Conservation (phyloP, 2,888 invertebrate genomes). For the Metallyticus violacea region DNA sequence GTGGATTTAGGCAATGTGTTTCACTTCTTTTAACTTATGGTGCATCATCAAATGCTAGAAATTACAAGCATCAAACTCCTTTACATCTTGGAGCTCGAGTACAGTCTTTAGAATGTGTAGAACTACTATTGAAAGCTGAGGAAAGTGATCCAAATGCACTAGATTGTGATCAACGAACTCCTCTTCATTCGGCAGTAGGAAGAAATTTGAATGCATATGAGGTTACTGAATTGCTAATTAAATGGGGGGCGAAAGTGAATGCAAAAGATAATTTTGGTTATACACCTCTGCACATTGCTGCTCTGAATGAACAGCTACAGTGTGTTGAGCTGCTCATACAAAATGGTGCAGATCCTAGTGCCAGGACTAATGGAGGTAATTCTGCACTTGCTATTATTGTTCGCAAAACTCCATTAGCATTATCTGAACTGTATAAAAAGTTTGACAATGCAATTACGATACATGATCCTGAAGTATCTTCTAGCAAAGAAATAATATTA, state of each 20-base stretch:
- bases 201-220: slow-evolving; percentile 67
- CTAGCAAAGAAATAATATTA: slow-evolving; percentile 45
- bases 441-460: slow-evolving; percentile 46
- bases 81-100: slow-evolving; percentile 52
- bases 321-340: slow-evolving; percentile 48
- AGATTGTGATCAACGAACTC: slow-evolving; percentile 45
- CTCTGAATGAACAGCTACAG: slow-evolving; percentile 48
- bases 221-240: slow-evolving; percentile 42
- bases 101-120: slow-evolving; percentile 43
- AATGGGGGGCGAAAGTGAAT: slow-evolving; percentile 44
- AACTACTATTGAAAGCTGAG: slow-evolving; percentile 41
- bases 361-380: slow-evolving; percentile 47
- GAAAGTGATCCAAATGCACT: slow-evolving; percentile 45
- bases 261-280: slow-evolving; percentile 46
- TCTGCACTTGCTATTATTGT: slow-evolving; percentile 48
- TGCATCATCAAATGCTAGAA: slow-evolving; percentile 44
- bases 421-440: slow-evolving; percentile 47
- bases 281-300: slow-evolving; percentile 50
- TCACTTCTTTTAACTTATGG: slow-evolving; percentile 40
- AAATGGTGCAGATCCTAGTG: slow-evolving; percentile 50
- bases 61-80: slow-evolving; percentile 48
- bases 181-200: slow-evolving; percentile 67
- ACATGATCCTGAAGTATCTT: slow-evolving; percentile 35
- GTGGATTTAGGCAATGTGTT: slow-evolving; percentile 46
- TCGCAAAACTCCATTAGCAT: slow-evolving; percentile 48